Evolutionary conservation across 2,797 vertebrate species (phyloP), one percentile per base, ranked within the genome.

Genomic region (Lycodopsis pacificus): DNA sequence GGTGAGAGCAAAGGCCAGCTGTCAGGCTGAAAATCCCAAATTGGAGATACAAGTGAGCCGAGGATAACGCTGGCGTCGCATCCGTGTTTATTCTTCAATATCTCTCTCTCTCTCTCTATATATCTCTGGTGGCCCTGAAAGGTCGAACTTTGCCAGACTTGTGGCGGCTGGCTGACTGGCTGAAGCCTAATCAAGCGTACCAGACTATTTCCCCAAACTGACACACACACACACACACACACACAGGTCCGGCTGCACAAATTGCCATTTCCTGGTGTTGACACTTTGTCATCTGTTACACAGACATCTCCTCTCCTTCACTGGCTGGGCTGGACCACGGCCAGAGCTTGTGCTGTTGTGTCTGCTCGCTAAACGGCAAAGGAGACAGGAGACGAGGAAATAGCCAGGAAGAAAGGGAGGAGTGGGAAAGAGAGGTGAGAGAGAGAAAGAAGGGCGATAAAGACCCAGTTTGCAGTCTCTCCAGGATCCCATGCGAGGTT

Each of bases 111-210:
- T 77, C 63, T 20, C 19, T 20, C 46, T 5, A 7, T 19, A 36
- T 75, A 71, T 85, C 86, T 80, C 44, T 79, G 73, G 84, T 79
- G 88, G 86, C 79, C 84, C 80, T 61, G 88, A 94, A 93, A 94
- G 92, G 91, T 94, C 90, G 78, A 85, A 92, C 88, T 86, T 88
- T 88, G 91, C 88, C 88, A 88, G 91, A 90, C 84, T 14, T 87
- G 86, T 70, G 83, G 86, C 75, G 76, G 73, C 82, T 80, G 76
- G 74, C 76, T 93, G 71, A 77, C 81, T 75, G 83, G 85, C 85
- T 90, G 79, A 86, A 83, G 84, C 59, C 40, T 88, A 94, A 94
- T 94, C 92, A 93, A 93, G 89, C 82, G 80, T 81, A 91, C 79
- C 80, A 88, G 79, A 86, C 90, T 89, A 90, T 93, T 92, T 87